These are phyloP conservation scores for Mechanitis messenoides DNA, from an alignment of 2,888 invertebrate genomes.

Conservation along the genomic window DNA sequence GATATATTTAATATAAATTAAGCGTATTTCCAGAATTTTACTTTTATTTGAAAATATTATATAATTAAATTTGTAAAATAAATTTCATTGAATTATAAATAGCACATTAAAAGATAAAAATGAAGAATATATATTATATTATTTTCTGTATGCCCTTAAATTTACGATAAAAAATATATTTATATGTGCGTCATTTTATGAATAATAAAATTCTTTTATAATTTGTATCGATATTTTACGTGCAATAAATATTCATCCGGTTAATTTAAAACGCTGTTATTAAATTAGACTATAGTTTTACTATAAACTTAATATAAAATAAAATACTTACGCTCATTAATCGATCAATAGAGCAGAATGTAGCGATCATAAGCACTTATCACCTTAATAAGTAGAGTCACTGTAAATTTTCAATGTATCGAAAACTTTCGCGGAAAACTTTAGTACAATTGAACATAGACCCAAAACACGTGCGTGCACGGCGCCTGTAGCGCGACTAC, in stretches of 20 bases:
- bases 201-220: no score
- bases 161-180: slow-evolving; percentile 5
- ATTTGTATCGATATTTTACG: slow-evolving; percentile 18
- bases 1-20: no score
- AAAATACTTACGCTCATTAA: slow-evolving; percentile 19
- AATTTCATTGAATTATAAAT: no score
- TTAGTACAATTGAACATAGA: slow-evolving; percentile 32
- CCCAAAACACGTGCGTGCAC: slow-evolving; percentile 34
- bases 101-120: no score
- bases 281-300: slow-evolving; percentile 11
- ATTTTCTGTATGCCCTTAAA: no score
- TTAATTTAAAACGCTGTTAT: slow-evolving; percentile 16
- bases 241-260: slow-evolving; percentile 16
- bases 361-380: slow-evolving; percentile 38
- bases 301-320: not conserved
- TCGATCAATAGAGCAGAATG: slow-evolving; percentile 11
- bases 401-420: slow-evolving; percentile 19
- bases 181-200: no score
- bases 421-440: slow-evolving; percentile 57
- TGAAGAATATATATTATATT: no score
- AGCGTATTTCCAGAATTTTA: no score
- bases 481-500: slow-evolving; percentile 55
- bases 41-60: no score
- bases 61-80: no score
- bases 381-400: slow-evolving; percentile 30